A percentile compares a stretch with the other conserved stretches of the same genome.
Evolutionary conservation across 1,140 invertebrate species (phyloP).

Genomic region (Aphelenchoides besseyi): DNA sequence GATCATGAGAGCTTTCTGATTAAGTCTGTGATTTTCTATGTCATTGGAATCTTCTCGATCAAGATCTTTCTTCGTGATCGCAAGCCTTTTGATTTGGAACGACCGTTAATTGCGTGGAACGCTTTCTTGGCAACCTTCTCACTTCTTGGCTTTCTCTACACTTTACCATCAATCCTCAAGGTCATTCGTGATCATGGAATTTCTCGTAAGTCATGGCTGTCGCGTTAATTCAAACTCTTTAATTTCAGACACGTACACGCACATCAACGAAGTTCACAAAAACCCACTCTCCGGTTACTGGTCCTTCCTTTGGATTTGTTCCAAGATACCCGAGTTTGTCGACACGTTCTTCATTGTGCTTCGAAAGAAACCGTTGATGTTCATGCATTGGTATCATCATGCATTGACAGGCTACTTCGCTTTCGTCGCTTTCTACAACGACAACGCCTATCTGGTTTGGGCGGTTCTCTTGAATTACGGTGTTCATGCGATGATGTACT

Average conservation of each 20-base stretch:
- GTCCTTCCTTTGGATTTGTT: constrained; percentile 53
- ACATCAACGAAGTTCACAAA: constrained; percentile 42
- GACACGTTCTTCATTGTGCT: constrained; percentile 69
- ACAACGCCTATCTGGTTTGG: constrained; percentile 65
- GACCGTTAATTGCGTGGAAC: constrained; percentile 29
- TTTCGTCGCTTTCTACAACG: constrained; percentile 66
- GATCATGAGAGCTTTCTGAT: constrained; percentile 42
- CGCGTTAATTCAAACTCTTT: constrained; percentile 29
- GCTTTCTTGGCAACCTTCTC: constrained; percentile 38
- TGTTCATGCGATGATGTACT: constrained; percentile 65
- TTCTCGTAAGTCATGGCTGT: constrained; percentile 29
- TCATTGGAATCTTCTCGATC: constrained; percentile 68
- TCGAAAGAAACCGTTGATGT: constrained; percentile 88
- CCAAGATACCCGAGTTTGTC: constrained; percentile 46
- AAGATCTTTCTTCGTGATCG: constrained; percentile 37
- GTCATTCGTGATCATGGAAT: constrained; percentile 33
- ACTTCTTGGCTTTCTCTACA: constrained; percentile 40
- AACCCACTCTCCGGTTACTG: constrained; percentile 45
- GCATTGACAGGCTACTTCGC: constrained; percentile 67
- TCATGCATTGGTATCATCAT: constrained; percentile 71
- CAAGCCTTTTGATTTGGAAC: constrained; percentile 33
- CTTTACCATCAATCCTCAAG: constrained; percentile 43
- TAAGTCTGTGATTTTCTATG: constrained; percentile 72
- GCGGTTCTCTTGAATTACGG: constrained; percentile 68
- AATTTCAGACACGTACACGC: constrained; percentile 49